These are phyloP conservation scores for Lamproptera curius DNA, from an alignment of 2,888 invertebrate genomes.

Conservation along the genomic window DNA sequence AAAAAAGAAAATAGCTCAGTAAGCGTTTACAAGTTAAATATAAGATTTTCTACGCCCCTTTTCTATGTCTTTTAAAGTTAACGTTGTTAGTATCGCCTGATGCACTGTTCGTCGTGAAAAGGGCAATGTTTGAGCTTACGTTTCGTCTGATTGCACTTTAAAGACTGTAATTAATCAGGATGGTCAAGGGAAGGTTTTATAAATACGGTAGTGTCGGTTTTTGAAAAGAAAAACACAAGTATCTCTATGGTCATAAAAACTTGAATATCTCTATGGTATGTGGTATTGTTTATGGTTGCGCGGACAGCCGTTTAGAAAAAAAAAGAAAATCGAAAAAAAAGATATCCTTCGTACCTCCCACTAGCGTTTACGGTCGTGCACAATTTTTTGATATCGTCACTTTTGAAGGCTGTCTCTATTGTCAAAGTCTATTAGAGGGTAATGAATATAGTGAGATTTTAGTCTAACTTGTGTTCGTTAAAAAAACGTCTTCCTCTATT, in stretches of 20 bases:
- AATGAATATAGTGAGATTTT: slow-evolving; percentile 1
- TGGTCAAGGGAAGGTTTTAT: not conserved
- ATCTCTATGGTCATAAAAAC: too few relatives aligned
- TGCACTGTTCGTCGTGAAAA: not conserved
- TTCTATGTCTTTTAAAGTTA: slow-evolving; percentile 75
- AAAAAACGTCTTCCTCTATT: slow-evolving; percentile 37
- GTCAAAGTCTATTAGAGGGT: slow-evolving; percentile 26
- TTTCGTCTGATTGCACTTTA: not conserved
- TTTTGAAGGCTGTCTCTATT: slow-evolving; percentile 46
- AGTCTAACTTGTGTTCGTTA: slow-evolving; percentile 18
- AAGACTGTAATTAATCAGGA: not conserved
- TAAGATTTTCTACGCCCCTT: slow-evolving; percentile 73
- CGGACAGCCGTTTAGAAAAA: slow-evolving; percentile 31
- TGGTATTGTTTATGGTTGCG: too few relatives aligned
- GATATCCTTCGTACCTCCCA: slow-evolving; percentile 34
- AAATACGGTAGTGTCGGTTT: slow-evolving; percentile 25
- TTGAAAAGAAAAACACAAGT: too few relatives aligned
- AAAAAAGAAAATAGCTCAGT: too few relatives aligned
- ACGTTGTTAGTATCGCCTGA: slow-evolving; percentile 39
- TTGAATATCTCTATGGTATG: too few relatives aligned
- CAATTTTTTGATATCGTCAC: slow-evolving; percentile 50
- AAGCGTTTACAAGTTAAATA: slow-evolving; percentile 74
- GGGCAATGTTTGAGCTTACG: not conserved
- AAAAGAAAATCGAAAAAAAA: slow-evolving; percentile 32
- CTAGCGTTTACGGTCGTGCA: slow-evolving; percentile 39